Evolutionary conservation across 2,797 vertebrate genomes (phyloP), one percentile per base, ranked within the genome.

Genomic region (Oryzias sinensis): DNA sequence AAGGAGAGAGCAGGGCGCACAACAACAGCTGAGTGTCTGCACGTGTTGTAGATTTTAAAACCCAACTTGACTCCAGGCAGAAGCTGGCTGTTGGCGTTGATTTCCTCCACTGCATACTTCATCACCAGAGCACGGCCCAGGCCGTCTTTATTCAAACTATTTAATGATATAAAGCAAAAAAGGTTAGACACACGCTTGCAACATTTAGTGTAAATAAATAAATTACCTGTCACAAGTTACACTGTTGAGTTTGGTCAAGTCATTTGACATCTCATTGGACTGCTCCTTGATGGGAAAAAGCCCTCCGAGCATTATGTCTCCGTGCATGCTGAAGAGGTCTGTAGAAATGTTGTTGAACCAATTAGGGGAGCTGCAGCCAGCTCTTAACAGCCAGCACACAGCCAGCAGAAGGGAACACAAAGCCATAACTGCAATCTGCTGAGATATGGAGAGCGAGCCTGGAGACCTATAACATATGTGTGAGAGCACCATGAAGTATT

Each of bases 51-150:
- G 47, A 76, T 91, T 64, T 90, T 60, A 54, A 87, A 93, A 53
- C 92, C 92, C 60, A 93, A 68, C 29, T 65, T 88, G 49, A 92
- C 45, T 27, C 87, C 88, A 0, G 92, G 91, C 22, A 93, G 90
- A 51, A 93, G 50, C 50, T 6, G 13, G 6, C 67, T 65, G 7
- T 80, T 78, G 44, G 51, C 56, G 3, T 93, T 93, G 72, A 93
- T 89, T 70, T 92, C 88, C 20, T 93, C 91, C 63, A 93, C 80
- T 5, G 90, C 77, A n/a, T 77, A 93, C 71, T 93, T 93, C 92
- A 93, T 92, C 6, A 88, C 91, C 6, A 93, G 25, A n/a, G 88
- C 69, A 0, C 88, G 73, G 13, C 84, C 90, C 40, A 93, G 78
- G 53, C 89, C 92, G 15, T 18, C 20, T 1, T 49, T 18, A 68